Evolutionary conservation across 1,140 invertebrate genomes (phyloP).

Genomic region (Calosoma granatense): DNA sequence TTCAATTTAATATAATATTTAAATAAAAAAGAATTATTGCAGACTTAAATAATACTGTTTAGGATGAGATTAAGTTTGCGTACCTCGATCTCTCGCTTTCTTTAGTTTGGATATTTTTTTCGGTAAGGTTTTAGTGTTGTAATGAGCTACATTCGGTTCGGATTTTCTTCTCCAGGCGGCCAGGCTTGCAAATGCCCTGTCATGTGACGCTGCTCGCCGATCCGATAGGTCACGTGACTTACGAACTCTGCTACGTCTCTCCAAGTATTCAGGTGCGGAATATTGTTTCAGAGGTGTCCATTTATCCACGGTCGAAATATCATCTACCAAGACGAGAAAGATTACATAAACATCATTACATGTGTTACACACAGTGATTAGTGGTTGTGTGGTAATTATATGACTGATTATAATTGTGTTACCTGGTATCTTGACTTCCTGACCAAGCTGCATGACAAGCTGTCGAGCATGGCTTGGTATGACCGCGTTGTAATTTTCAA

Average conservation of each 20-base stretch:
- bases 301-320: conserved; percentile 28
- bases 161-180: conserved; percentile 59
- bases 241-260: conserved; percentile 47
- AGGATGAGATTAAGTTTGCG: not conserved
- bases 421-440: conserved; percentile 42
- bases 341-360: not conserved
- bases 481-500: conserved; percentile 88
- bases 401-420: conserved; percentile 10
- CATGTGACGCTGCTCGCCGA: conserved; percentile 26
- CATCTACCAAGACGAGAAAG: conserved; percentile 23
- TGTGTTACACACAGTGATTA: not conserved
- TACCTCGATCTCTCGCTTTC: conserved; percentile 45
- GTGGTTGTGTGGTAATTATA: not conserved
- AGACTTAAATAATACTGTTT: not conserved
- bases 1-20: not conserved
- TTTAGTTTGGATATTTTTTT: conserved; percentile 54
- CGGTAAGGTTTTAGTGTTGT: conserved; percentile 53
- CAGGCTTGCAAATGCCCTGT: conserved; percentile 39
- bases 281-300: conserved; percentile 54
- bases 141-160: conserved; percentile 42
- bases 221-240: conserved; percentile 27
- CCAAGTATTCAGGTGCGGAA: conserved; percentile 83
- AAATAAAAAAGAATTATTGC: not conserved
- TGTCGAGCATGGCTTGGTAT: conserved; percentile 90
- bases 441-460: conserved; percentile 84